These are phyloP conservation scores for Chiridota heheva DNA, from an alignment of 35 echinoderm and acorn worm genomes.

Conservation along the genomic window DNA sequence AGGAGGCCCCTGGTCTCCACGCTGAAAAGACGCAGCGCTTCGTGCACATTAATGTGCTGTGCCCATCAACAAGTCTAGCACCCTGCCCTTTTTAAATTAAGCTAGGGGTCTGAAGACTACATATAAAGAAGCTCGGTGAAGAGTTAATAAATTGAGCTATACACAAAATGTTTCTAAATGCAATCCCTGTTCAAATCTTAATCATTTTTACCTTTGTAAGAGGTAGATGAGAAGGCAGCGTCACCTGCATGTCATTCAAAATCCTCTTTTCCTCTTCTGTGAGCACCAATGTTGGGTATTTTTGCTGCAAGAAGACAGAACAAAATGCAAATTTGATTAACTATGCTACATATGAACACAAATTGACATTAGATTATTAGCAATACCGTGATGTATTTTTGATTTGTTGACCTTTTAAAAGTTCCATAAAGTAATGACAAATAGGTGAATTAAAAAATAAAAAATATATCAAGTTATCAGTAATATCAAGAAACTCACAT, in stretches of 20 bases:
- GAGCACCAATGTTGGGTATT: constrained; percentile 58
- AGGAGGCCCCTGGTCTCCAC: too few species aligned
- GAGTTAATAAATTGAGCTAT: too few species aligned
- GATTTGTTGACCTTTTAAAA: not conserved
- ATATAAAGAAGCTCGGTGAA: too few species aligned
- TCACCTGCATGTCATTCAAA: constrained; percentile 68
- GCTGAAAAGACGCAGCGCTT: too few species aligned
- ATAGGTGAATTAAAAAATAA: not conserved
- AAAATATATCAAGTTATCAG: constrained; percentile 1
- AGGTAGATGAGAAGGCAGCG: constrained; percentile 77
- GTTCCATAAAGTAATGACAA: not conserved
- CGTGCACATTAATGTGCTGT: too few species aligned
- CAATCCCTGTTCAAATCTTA: too few species aligned
- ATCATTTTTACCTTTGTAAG: constrained; percentile 82
- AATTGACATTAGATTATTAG: not conserved
- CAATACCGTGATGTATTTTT: not conserved
- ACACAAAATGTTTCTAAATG: too few species aligned
- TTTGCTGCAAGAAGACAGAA: constrained; percentile 25
- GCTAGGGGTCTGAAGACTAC: too few species aligned
- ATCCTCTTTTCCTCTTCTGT: constrained; percentile 78
- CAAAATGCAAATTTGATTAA: not conserved
- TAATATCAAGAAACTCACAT: not conserved
- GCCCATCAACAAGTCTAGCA: too few species aligned
- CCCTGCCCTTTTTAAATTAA: too few species aligned
- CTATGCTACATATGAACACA: not conserved